Conservation (phyloP, 2,797 vertebrate genomes). For the Hoplostethus mediterraneus region DNA sequence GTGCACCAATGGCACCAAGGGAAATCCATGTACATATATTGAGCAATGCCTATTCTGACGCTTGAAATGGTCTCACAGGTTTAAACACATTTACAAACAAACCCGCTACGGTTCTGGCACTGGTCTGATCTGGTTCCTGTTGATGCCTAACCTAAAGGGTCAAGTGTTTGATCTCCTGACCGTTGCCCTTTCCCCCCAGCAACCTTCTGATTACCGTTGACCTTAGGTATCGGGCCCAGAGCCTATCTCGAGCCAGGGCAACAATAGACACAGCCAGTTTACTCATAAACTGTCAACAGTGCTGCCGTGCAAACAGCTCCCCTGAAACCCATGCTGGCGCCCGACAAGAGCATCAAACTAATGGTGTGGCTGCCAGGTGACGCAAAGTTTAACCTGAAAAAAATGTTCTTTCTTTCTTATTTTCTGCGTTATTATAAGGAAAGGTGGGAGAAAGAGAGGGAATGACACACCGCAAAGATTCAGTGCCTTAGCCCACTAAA, state of each 20-base stretch:
- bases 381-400: too few species aligned
- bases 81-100: constrained; percentile 9
- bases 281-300: constrained; percentile 54
- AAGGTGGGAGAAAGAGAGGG: background rate
- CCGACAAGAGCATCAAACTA: background rate
- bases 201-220: constrained; percentile 24
- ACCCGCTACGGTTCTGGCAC: background rate
- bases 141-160: constrained; percentile 6
- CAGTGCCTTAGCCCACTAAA: background rate
- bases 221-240: constrained; percentile 12
- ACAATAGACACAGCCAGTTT: constrained; percentile 17
- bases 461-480: background rate
- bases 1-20: too few species aligned
- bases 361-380: background rate
- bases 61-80: background rate
- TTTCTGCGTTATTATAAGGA: background rate
- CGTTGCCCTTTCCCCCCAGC: constrained; percentile 3
- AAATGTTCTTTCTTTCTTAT: too few species aligned
- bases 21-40: background rate
- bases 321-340: constrained; percentile 18
- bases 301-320: constrained; percentile 30
- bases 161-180: constrained; percentile 4
- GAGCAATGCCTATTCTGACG: too few species aligned
- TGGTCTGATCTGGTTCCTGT: constrained; percentile 5
- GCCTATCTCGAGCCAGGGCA: constrained; percentile 1